Evolutionary conservation across 2,113 vertebrate species (phyloP).

Genomic region (Chitala chitala): DNA sequence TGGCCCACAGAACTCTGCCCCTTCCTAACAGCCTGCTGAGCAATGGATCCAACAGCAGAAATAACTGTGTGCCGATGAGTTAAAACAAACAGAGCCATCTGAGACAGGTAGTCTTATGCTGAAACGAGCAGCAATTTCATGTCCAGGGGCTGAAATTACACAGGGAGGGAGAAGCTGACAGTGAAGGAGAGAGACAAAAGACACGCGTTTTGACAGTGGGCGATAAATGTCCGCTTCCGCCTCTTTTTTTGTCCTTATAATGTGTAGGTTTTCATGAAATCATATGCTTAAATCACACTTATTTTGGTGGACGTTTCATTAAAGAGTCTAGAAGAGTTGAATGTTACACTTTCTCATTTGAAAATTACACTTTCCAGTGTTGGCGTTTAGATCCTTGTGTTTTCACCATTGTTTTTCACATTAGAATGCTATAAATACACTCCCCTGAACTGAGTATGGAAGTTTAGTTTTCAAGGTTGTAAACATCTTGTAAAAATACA

Average conservation of each 20-base stretch:
- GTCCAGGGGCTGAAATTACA: not conserved
- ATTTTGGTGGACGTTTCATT: not conserved
- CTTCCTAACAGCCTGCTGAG: not conserved
- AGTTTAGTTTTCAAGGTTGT: not conserved
- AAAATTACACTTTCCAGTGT: too few species aligned
- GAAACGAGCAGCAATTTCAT: not conserved
- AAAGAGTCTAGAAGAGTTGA: too few species aligned
- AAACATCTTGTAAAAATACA: conserved; percentile 13
- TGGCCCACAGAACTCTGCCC: not conserved
- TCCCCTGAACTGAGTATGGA: not conserved
- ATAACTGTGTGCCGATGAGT: not conserved
- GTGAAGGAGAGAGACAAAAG: not conserved
- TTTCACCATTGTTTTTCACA: too few species aligned
- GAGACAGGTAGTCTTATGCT: not conserved
- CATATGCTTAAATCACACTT: not conserved
- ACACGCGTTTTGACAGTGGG: too few species aligned
- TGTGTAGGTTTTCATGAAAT: too few species aligned
- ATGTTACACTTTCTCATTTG: too few species aligned
- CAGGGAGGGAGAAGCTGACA: not conserved
- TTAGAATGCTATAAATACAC: conserved; percentile 2
- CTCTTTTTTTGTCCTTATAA: too few species aligned
- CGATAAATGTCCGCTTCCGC: too few species aligned
- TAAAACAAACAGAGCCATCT: not conserved
- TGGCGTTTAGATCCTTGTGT: too few species aligned
- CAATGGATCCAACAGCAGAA: not conserved